Evolutionary conservation across 2,888 invertebrate genomes (phyloP).

Genomic region (Stenichneumon culpator): DNA sequence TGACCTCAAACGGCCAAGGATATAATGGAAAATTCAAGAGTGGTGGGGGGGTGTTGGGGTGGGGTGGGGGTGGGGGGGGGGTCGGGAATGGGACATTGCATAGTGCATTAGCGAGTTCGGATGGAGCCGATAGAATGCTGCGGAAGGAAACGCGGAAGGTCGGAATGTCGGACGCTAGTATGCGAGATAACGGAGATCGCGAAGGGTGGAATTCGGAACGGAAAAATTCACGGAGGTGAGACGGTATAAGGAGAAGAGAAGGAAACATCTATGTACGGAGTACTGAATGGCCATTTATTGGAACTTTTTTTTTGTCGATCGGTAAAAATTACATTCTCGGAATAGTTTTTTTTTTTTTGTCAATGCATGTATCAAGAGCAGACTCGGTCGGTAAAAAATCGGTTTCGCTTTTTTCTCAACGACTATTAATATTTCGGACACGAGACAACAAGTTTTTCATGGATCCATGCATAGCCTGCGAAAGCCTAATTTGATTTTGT

Average conservation of each 20-base stretch:
- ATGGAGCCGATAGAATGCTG: conserved; percentile 22
- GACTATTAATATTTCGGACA: too few species aligned
- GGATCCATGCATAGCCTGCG: too few species aligned
- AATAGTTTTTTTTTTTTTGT: too few species aligned
- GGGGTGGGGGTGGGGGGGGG: not conserved
- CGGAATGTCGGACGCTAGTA: conserved; percentile 19
- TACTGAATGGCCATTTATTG: not conserved
- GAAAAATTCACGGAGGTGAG: not conserved
- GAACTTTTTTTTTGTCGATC: not conserved
- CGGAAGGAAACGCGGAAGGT: conserved; percentile 35
- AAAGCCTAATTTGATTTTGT: too few species aligned
- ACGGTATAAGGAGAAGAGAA: not conserved
- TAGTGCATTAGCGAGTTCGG: conserved; percentile 17
- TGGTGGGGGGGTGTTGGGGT: not conserved
- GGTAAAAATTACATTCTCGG: too few species aligned
- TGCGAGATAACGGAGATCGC: conserved; percentile 24
- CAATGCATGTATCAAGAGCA: too few species aligned
- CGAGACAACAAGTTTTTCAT: too few species aligned
- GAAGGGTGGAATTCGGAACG: not conserved
- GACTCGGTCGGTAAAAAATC: too few species aligned
- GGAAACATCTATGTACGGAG: not conserved
- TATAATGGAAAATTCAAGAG: conserved; percentile 51
- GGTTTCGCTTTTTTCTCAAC: too few species aligned
- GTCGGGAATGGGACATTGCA: conserved; percentile 16
- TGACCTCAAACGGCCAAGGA: conserved; percentile 48